Percentiles rank a stretch among this genome's conserved stretches.
These are phyloP conservation scores for Vollenhovia emeryi DNA, from an alignment of 1,140 invertebrate species.

Conservation along the genomic window DNA sequence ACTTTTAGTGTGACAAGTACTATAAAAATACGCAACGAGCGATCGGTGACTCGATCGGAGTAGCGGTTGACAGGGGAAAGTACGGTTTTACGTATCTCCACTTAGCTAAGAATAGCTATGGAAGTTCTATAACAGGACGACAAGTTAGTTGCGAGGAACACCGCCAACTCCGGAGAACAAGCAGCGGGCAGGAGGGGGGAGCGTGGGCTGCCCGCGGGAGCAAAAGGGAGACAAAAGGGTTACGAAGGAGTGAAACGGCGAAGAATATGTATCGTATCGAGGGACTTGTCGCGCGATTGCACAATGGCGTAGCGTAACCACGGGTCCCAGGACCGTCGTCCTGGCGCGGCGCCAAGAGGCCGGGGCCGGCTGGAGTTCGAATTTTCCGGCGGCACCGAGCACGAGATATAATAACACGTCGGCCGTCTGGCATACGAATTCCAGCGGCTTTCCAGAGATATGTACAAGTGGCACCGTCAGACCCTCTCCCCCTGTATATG, in stretches of 20 bases:
- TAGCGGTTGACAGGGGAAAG: background rate
- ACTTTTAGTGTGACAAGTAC: too few relatives aligned
- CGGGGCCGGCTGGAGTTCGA: conserved; percentile 58
- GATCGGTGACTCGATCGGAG: background rate
- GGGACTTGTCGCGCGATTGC: conserved; percentile 61
- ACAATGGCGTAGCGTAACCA: conserved; percentile 55
- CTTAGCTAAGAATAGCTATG: conserved; percentile 12
- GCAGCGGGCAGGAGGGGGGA: background rate
- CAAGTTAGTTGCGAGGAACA: conserved; percentile 1
- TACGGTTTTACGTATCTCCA: background rate
- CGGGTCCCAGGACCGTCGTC: conserved; percentile 58
- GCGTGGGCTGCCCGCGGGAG: background rate
- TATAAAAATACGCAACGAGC: conserved; percentile 2
- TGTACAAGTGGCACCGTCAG: conserved; percentile 1
- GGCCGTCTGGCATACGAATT: conserved; percentile 59
- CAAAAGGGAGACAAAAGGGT: background rate
- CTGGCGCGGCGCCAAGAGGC: conserved; percentile 57
- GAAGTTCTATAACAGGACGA: background rate
- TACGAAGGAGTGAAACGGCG: conserved; percentile 15
- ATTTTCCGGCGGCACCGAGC: conserved; percentile 54
- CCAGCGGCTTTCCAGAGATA: conserved; percentile 50
- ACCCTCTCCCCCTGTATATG: background rate
- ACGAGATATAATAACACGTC: conserved; percentile 66
- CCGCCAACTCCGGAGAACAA: background rate
- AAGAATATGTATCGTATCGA: conserved; percentile 62